Evolutionary conservation across 2,113 vertebrate genomes (phyloP), one percentile per base, ranked within the genome.

Genomic region (Typhlomys cinereus): DNA sequence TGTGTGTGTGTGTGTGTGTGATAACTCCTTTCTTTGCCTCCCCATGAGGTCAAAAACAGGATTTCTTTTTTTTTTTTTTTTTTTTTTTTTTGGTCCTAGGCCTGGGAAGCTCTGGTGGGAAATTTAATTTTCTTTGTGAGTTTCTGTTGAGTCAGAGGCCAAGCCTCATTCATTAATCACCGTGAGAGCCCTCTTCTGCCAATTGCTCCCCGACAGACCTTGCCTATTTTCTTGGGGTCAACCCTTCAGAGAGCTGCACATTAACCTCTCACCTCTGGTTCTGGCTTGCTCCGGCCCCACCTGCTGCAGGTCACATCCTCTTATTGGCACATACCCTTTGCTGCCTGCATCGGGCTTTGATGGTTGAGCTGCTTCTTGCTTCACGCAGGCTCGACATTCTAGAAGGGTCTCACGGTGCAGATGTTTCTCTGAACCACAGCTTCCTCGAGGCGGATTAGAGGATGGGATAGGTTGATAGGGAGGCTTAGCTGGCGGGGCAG

Each of bases 61-160:
- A 25, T 29, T 75, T 80, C 61, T 71, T n/a, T n/a, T n/a, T n/a
- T n/a, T n/a, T n/a, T n/a, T n/a, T n/a, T n/a, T n/a, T n/a, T n/a
- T n/a, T n/a, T n/a, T n/a, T n/a, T n/a, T n/a, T n/a, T n/a, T 67
- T 70, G 52, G 41, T 20, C n/a, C 50, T 64, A 70, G 70, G 57
- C 17, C 62, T 8, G 17, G 44, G 67, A 84, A 39, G 23, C 46
- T 73, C 41, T 78, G 25, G 62, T 84, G 50, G 90, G 41, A 96
- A 91, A 87, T 92, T 81, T 80, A 76, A 87, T 91, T 96, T 95
- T 91, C 92, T 89, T 80, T 89, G 81, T 88, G 66, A 81, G 80
- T 89, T 89, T 91, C 46, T 62, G 76, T 39, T n/a, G 36, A 87
- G 17, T 73, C 93, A 62, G 80, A 91, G 75, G 71, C 54, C 70